These are phyloP conservation scores for Nannospalax galili DNA, from an alignment of 2,113 vertebrate species.

Conservation along the genomic window DNA sequence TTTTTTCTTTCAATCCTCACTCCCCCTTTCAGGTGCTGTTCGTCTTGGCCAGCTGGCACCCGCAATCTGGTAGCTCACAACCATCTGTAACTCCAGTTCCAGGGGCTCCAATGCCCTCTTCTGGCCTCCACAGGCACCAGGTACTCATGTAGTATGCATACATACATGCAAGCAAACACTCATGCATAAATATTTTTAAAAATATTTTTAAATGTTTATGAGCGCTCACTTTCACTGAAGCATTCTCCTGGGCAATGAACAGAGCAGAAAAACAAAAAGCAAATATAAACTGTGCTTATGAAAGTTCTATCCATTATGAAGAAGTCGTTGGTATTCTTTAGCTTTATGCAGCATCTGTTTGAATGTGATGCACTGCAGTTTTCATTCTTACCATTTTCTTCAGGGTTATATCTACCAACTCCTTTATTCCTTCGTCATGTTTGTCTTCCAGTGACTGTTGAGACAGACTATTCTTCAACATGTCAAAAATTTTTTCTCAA, in stretches of 20 bases:
- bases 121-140: no score
- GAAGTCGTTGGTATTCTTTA: background rate
- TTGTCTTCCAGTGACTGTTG: constrained; percentile 91
- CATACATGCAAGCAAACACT: no score
- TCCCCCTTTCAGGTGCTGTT: no score
- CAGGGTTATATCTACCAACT: constrained; percentile 93
- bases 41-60: no score
- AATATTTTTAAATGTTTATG: no score
- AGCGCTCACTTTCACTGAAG: background rate
- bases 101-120: no score
- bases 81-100: no score
- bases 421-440: constrained; percentile 92
- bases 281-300: background rate
- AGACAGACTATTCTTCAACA: constrained; percentile 92
- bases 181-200: no score
- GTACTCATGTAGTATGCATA: no score
- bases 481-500: constrained; percentile 93
- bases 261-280: background rate
- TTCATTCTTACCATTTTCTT: constrained; percentile 94
- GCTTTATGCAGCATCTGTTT: background rate
- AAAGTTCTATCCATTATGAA: background rate
- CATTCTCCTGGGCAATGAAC: background rate
- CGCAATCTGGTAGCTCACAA: no score
- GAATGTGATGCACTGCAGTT: no score
- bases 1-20: no score